A percentile compares a stretch with the other conserved stretches of the same genome.
Conservation (phyloP, 1,140 invertebrate species). For the Colletes latitarsis region DNA sequence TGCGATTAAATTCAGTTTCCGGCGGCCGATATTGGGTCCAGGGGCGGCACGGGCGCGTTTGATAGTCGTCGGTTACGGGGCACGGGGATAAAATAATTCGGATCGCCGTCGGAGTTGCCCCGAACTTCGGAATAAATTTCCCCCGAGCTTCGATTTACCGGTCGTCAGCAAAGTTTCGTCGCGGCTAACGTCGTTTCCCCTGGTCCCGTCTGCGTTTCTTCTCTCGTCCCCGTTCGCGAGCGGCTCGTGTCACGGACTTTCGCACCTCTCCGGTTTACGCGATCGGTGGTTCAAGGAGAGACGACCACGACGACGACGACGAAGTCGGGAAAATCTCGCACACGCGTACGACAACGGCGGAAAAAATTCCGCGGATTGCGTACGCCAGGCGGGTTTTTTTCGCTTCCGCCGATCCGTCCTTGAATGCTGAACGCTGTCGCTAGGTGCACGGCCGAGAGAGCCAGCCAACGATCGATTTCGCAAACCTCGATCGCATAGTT, state of each 20-base stretch:
- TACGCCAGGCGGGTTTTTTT: slow-evolving; percentile 33
- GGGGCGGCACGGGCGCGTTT: background rate
- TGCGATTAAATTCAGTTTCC: slow-evolving; percentile 1
- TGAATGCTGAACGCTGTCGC: slow-evolving; percentile 57
- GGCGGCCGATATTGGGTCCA: background rate
- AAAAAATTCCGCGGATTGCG: slow-evolving; percentile 7
- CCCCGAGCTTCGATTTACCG: background rate
- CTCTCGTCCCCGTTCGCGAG: too few relatives aligned
- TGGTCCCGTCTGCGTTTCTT: slow-evolving; percentile 27
- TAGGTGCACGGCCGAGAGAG: background rate
- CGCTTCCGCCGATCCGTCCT: slow-evolving; percentile 46
- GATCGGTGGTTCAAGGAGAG: background rate
- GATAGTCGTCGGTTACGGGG: background rate
- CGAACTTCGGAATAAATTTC: slow-evolving; percentile 10
- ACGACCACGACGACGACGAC: background rate
- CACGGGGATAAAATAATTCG: slow-evolving; percentile 3
- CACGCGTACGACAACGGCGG: background rate
- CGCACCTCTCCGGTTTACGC: slow-evolving; percentile 20
- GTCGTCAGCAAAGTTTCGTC: background rate
- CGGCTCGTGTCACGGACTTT: slow-evolving; percentile 6
- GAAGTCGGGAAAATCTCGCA: background rate
- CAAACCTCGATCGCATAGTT: slow-evolving; percentile 40
- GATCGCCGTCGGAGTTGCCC: background rate
- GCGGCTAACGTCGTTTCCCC: background rate
- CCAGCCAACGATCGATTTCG: slow-evolving; percentile 29